Base-by-base conservation (phyloP, 2,113 vertebrate species). In the Pterophyllum scalare region DNA sequence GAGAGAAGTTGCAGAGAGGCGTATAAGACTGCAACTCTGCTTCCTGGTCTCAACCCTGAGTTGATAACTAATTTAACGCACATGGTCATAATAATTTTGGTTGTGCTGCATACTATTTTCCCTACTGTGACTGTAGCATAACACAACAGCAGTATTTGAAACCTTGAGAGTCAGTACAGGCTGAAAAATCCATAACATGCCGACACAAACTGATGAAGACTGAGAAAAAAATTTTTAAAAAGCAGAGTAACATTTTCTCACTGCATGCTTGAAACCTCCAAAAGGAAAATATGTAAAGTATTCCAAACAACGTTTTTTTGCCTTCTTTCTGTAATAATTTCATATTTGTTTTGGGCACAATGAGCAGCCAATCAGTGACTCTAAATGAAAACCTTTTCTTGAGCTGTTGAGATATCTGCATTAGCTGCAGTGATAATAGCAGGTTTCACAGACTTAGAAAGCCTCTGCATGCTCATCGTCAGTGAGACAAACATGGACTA, bases 181-280 rank as follows among this genome's bases (percentile, higher is more conserved):
- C 46, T 31, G 19, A 54, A 54, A 57, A 72, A 72, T 26, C 19
- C n/a, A 46, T n/a, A 54, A 33, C 17, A 54, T 52, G 26, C 26
- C 54, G 67, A 54, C 1, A 70, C 40, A 72, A 72, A 54, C 26
- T n/a, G 4, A 72, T 72, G 19, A 72, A 12, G 46, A 14, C 3
- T 14, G 67, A n/a, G 2, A 10, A 8, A 38, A 15, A 17, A 2
- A 0, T 28, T 28, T 28, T 28, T 28, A 1, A 20, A 20, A 13
- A 72, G 19, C 26, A 54, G 67, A 52, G 26, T 33, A 72, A 54
- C 0, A 3, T 54, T 54, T 72, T 19, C 20, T 72, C 46, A 54
- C 67, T 72, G 46, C 67, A 72, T 46, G 11, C 52, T 24, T 3
- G 46, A 72, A 72, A 72, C 14, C 19, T 72, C 67, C 20, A 33